A percentile compares a stretch with the other conserved stretches of the same genome.
These are phyloP conservation scores for Pantala flavescens DNA, from an alignment of 1,140 invertebrate genomes.

Conservation along the genomic window DNA sequence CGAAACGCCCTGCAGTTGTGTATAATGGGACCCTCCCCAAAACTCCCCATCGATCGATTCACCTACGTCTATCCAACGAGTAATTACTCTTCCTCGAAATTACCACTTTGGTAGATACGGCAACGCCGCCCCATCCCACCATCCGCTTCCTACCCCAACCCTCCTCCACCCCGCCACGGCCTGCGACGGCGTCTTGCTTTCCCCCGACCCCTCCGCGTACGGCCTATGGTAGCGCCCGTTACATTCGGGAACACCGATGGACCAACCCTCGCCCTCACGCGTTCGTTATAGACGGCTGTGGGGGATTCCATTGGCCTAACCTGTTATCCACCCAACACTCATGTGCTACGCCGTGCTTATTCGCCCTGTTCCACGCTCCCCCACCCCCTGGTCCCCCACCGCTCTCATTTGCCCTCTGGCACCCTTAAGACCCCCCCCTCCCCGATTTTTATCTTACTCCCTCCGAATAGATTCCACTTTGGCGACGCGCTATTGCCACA, in stretches of 20 bases:
- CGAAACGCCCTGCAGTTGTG: no score
- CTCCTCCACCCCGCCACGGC: neutral
- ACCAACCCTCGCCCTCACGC: neutral
- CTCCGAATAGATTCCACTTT: neutral
- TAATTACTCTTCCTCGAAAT: no score
- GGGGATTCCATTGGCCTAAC: neutral
- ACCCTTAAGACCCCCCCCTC: neutral
- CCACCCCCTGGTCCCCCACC: neutral
- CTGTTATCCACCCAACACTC: neutral
- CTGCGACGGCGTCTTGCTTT: neutral
- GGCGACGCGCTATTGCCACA: no score
- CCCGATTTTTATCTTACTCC: neutral
- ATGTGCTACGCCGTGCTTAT: neutral
- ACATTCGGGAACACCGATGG: neutral
- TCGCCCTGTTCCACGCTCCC: neutral
- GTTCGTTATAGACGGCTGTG: neutral
- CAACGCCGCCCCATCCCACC: neutral
- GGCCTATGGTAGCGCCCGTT: neutral
- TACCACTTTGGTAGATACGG: no score
- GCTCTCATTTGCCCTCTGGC: no score
- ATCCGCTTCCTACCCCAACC: neutral
- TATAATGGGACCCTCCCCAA: no score
- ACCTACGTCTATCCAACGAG: no score
- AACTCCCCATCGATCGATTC: no score
- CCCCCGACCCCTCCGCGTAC: neutral